A percentile compares a stretch with the other conserved stretches of the same genome.
Evolutionary conservation across 2,113 vertebrate genomes (phyloP).

Genomic region (Apus apus): DNA sequence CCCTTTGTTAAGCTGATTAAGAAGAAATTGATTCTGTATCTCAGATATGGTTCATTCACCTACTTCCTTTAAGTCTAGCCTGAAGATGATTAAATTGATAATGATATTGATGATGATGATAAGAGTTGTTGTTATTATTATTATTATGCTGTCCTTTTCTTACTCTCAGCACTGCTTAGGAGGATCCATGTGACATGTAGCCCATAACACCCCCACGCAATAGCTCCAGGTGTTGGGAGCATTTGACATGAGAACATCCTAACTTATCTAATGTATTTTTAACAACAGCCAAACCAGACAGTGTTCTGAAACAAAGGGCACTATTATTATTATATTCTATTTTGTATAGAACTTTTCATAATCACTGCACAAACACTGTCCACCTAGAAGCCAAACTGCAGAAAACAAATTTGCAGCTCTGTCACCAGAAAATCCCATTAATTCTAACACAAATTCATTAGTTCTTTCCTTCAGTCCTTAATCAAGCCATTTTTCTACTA

Average conservation of each 20-base stretch:
- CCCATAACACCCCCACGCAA: background rate
- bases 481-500: background rate
- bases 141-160: background rate
- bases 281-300: background rate
- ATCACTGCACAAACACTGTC: background rate
- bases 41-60: fast-evolving
- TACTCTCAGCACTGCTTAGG: background rate
- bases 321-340: background rate
- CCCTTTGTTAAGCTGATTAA: background rate
- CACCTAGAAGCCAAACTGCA: background rate
- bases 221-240: background rate
- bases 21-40: background rate
- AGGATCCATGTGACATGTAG: background rate
- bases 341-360: background rate
- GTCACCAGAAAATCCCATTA: background rate
- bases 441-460: background rate
- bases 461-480: background rate
- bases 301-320: background rate
- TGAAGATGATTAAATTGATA: background rate
- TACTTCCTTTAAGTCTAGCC: background rate
- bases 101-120: no score
- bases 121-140: background rate
- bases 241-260: background rate
- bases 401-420: background rate
- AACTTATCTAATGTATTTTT: background rate